phyloP scores from a whole-genome alignment of 2,888 invertebrate genomes.

The Volucella bombylans region DNA sequence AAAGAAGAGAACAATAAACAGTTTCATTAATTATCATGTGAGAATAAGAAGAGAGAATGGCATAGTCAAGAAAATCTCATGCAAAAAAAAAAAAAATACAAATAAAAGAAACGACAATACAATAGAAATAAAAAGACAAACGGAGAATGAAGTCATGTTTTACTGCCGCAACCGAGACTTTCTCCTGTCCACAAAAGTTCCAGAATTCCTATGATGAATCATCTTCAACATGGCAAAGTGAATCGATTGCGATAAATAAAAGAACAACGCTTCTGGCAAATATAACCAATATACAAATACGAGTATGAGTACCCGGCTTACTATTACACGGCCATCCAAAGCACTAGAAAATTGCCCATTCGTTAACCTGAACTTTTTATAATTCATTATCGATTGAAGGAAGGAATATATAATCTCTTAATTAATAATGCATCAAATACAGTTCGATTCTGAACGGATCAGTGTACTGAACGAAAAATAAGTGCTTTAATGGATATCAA shows the following conservation, averaged over 20 bases:
- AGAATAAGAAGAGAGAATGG: slow-evolving; percentile 11
- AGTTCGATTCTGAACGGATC: slow-evolving; percentile 21
- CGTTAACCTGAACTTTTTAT: slow-evolving; percentile 10
- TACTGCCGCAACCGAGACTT: slow-evolving; percentile 32
- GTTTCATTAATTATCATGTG: slow-evolving; percentile 43
- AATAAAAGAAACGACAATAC: slow-evolving; percentile 1
- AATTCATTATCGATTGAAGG: slow-evolving; percentile 43
- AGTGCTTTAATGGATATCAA: slow-evolving; percentile 50
- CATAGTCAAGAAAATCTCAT: slow-evolving; percentile 28
- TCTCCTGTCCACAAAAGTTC: slow-evolving; percentile 47
- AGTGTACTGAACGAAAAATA: slow-evolving; percentile 34
- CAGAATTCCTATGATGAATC: slow-evolving; percentile 48
- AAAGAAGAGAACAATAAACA: slow-evolving; percentile 47
- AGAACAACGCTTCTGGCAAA: slow-evolving; percentile 10
- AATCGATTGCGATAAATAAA: slow-evolving; percentile 28
- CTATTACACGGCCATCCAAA: not conserved
- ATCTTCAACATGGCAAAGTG: slow-evolving; percentile 23
- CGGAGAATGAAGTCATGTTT: slow-evolving; percentile 20
- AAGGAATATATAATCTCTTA: slow-evolving; percentile 34
- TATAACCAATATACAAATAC: slow-evolving; percentile 9
- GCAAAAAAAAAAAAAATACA: slow-evolving; percentile 16
- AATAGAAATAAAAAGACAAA: slow-evolving; percentile 25
- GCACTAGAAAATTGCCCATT: slow-evolving; percentile 10
- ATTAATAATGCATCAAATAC: slow-evolving; percentile 60
- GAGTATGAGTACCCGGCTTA: not conserved